A percentile compares a stretch with the other conserved stretches of the same genome.
Conservation (phyloP, 2,797 vertebrate species). For the Hephaestus fuliginosus region DNA sequence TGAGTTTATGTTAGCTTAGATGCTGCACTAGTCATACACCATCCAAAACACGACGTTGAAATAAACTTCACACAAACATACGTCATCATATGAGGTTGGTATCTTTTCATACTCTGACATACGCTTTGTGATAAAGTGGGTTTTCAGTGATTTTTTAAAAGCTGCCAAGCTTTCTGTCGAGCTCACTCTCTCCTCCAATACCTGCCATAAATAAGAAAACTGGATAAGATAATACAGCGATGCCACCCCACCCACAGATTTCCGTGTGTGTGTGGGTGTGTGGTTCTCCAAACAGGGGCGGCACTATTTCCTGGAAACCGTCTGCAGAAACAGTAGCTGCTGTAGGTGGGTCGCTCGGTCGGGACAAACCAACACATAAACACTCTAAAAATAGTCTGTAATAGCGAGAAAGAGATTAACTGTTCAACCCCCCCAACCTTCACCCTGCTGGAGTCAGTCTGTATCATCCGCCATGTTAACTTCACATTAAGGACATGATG, state of each 20-base stretch:
- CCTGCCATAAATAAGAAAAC: no score
- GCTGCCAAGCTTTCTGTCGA: not conserved
- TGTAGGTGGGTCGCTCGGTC: not conserved
- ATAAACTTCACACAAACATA: no score
- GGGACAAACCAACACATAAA: conserved; percentile 24
- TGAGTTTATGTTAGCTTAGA: no score
- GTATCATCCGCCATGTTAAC: not conserved
- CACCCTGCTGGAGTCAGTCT: not conserved
- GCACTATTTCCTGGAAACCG: conserved; percentile 39
- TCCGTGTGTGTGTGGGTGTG: not conserved
- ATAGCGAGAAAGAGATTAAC: conserved; percentile 33
- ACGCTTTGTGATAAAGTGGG: no score
- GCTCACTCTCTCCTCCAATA: not conserved
- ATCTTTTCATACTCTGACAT: no score
- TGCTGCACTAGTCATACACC: no score
- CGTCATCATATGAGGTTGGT: no score
- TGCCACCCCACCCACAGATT: not conserved
- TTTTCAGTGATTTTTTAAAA: no score
- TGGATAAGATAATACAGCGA: not conserved
- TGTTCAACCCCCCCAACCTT: conserved; percentile 1
- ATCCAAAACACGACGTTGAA: no score
- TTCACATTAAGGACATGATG: not conserved
- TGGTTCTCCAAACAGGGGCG: not conserved
- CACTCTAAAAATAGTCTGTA: conserved; percentile 55
- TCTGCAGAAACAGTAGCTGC: conserved; percentile 43